Percentiles rank a stretch among this genome's conserved stretches.
These are phyloP conservation scores for Morelia viridis DNA, from an alignment of 2,797 vertebrate genomes.

Conservation along the genomic window DNA sequence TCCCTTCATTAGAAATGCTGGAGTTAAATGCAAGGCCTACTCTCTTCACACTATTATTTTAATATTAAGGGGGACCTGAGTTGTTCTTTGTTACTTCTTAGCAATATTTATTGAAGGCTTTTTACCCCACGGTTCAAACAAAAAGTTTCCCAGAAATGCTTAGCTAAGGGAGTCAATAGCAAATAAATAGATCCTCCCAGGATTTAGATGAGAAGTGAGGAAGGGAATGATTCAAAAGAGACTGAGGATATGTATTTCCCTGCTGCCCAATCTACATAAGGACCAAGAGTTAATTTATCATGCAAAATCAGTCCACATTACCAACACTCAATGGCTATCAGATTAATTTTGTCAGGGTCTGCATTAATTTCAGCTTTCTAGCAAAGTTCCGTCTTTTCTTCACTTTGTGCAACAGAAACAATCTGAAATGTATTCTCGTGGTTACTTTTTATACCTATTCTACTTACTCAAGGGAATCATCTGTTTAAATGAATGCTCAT, in stretches of 20 bases:
- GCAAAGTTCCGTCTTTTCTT: not conserved
- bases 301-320: not conserved
- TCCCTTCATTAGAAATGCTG: not conserved
- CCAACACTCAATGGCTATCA: not conserved
- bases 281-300: not conserved
- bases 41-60: not conserved
- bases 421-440: not conserved
- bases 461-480: not conserved
- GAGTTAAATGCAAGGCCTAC: not conserved
- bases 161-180: not conserved
- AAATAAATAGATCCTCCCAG: not conserved
- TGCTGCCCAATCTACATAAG: not conserved
- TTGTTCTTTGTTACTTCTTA: not conserved
- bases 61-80: not conserved
- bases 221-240: not conserved
- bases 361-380: not conserved
- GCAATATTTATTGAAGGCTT: not conserved
- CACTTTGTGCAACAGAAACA: not conserved
- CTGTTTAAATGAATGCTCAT: not conserved
- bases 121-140: not conserved
- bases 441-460: not conserved
- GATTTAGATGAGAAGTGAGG: not conserved
- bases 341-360: not conserved
- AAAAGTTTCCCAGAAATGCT: not conserved
- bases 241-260: not conserved